Base-by-base conservation (phyloP, 2,888 invertebrate species). In the Uropetala carovei region DNA sequence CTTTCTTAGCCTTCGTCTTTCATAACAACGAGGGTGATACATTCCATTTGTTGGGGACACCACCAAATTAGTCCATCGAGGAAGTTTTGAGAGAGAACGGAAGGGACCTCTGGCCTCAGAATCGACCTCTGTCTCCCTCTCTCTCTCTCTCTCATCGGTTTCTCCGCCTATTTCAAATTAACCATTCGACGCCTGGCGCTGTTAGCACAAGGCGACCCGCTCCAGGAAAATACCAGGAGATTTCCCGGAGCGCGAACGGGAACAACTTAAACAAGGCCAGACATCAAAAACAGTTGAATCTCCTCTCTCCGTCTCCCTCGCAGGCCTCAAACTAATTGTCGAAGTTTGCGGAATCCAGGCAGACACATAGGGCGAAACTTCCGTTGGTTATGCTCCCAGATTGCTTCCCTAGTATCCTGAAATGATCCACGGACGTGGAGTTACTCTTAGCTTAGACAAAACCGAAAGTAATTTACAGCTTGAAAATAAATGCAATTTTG, bases 271-370 rank as follows among this genome's bases (percentile, higher is more conserved):
- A 68, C 68, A 68, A 22, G 68, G 18, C 68, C n/a, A 22, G 68
- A 9, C 68, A 68, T 68, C 68, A 68, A 68, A 68, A 68, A 68
- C 68, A 18, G n/a, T 22, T 9, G n/a, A 68, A n/a, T 22, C 68
- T 68, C 68, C n/a, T 68, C 68, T n/a, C 68, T 22, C 43, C 5
- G 3, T 43, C 43, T 43, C 43, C 43, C 43, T 22, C 18, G 68
- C 68, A 68, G 68, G n/a, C n/a, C 68, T 68, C 68, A 68, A 68
- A 68, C 68, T 68, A 68, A 68, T 68, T 68, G 68, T 68, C 18
- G n/a, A 68, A 68, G 68, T 68, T 68, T 68, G 68, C 68, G 68
- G 18, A 14, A 18, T n/a, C 22, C 18, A n/a, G 68, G 22, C n/a
- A 22, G 68, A 68, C 18, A 68, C 68, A 68, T 18, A 9, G 18